Conservation (phyloP, 2,113 vertebrate genomes). For the Brachypteracias leptosomus region DNA sequence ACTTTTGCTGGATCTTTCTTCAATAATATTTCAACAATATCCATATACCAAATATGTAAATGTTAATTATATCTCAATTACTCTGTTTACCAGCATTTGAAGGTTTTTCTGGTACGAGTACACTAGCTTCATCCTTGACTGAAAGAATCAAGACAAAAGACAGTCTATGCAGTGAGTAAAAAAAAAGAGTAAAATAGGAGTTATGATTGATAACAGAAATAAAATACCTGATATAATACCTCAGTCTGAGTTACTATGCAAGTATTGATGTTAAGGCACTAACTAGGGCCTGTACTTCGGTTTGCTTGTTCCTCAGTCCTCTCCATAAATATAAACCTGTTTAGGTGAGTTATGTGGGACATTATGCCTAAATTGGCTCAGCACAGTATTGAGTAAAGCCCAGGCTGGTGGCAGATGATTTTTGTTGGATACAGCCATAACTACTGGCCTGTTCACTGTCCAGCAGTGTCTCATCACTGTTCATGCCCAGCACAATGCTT, state of each 20-base stretch:
- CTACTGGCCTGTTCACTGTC: background rate
- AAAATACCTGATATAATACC: background rate
- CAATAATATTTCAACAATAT: background rate
- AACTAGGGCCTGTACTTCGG: background rate
- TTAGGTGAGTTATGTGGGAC: accelerated
- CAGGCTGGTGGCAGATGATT: background rate
- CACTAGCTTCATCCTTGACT: background rate
- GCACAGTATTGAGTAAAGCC: background rate
- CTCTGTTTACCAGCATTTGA: background rate
- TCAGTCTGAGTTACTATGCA: background rate
- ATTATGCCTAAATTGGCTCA: background rate
- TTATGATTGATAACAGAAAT: background rate
- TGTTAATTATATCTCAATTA: background rate
- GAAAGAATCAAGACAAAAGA: background rate
- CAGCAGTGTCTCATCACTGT: background rate
- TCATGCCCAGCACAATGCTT: background rate
- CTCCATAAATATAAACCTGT: background rate
- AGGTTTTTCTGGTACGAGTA: background rate
- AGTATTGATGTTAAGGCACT: background rate
- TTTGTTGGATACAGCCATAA: background rate
- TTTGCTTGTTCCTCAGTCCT: background rate
- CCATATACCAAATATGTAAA: background rate
- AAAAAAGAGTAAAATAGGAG: background rate
- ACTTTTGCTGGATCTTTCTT: background rate
- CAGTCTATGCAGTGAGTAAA: background rate